Evolutionary conservation across 1,140 invertebrate genomes (phyloP).

Genomic region (Euglossa dilemma): DNA sequence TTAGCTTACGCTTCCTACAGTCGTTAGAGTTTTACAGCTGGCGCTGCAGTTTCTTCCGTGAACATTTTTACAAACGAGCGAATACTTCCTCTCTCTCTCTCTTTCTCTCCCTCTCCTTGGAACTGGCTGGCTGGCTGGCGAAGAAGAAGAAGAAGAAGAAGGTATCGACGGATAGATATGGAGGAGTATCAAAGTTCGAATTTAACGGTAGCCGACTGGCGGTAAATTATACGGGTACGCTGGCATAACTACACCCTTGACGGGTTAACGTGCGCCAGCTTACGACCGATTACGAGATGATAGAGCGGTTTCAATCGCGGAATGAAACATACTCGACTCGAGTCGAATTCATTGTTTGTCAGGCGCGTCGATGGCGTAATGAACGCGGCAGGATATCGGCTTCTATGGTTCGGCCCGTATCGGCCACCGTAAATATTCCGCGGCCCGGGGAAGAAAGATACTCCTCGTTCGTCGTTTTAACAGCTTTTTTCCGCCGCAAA

Average conservation of each 20-base stretch:
- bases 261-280: not conserved
- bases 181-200: not conserved
- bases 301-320: conserved; percentile 36
- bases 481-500: not conserved
- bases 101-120: too few species aligned
- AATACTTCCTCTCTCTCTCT: too few species aligned
- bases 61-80: too few species aligned
- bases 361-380: conserved; percentile 43
- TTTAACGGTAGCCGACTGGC: not conserved
- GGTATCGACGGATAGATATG: too few species aligned
- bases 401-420: not conserved
- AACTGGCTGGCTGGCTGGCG: too few species aligned
- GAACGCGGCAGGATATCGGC: conserved; percentile 19
- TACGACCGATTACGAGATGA: conserved; percentile 31
- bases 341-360: conserved; percentile 60
- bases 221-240: not conserved
- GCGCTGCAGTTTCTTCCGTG: too few species aligned
- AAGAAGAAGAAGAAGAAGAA: too few species aligned
- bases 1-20: too few species aligned
- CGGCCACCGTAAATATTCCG: conserved; percentile 21
- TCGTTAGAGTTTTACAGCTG: too few species aligned
- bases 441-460: not conserved
- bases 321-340: conserved; percentile 41
- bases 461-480: conserved; percentile 2
- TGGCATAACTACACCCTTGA: not conserved